Evolutionary conservation across 2,113 vertebrate species (phyloP).

Genomic region (Theristicus caerulescens): DNA sequence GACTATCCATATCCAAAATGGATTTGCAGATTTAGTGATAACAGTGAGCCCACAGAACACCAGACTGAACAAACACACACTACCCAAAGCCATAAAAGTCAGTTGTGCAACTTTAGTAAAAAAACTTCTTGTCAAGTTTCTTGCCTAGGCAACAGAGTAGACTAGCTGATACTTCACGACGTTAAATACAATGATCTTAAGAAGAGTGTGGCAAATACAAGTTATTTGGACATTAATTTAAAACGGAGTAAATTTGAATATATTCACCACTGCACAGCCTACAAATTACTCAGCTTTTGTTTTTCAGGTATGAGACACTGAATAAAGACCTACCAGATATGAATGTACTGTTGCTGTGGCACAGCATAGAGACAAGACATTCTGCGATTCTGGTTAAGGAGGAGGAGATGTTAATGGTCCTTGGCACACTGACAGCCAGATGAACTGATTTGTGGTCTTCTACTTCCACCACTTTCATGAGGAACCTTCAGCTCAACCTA

Average conservation of each 20-base stretch:
- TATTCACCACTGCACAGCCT: neutral
- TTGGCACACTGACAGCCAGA: neutral
- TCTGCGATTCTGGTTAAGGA: neutral
- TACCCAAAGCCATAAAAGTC: neutral
- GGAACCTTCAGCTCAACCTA: neutral
- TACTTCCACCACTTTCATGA: neutral
- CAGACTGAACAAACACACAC: neutral
- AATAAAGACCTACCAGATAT: neutral
- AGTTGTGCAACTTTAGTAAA: neutral
- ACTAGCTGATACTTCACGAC: neutral
- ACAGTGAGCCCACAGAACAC: neutral
- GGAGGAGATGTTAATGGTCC: neutral
- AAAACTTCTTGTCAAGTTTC: neutral
- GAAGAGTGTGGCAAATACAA: neutral
- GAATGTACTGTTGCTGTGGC: neutral
- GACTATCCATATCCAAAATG: neutral
- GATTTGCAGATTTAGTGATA: neutral
- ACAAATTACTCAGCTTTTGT: neutral
- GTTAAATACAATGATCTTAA: neutral
- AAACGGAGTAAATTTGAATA: neutral
- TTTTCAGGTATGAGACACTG: accelerated
- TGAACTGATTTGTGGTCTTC: neutral
- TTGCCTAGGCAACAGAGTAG: neutral
- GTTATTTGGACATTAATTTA: neutral
- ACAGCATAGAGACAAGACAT: neutral